Evolutionary conservation across 2,888 invertebrate species (phyloP).

Genomic region (Meteorus colon): DNA sequence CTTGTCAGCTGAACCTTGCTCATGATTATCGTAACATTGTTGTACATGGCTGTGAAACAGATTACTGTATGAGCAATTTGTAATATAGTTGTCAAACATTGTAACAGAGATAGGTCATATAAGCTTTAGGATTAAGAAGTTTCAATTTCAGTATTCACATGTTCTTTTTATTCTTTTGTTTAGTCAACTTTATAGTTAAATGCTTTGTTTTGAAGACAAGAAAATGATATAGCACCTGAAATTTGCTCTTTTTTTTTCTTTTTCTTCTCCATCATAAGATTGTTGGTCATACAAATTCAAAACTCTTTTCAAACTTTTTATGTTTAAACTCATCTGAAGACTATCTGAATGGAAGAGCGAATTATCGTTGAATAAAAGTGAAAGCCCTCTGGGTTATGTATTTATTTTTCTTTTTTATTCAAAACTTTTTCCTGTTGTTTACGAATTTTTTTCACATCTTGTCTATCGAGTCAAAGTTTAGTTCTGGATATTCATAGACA

Average conservation of each 20-base stretch:
- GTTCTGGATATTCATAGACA: neutral
- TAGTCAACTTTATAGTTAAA: neutral
- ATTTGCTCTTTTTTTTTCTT: neutral
- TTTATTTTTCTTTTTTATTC: constrained; percentile 24
- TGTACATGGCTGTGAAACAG: constrained; percentile 7
- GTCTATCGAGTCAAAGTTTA: neutral
- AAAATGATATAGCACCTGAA: neutral
- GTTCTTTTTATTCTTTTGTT: neutral
- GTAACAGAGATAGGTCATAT: neutral
- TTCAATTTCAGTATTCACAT: neutral
- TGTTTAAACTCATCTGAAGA: constrained; percentile 24
- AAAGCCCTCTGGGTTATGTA: constrained; percentile 38
- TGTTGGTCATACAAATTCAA: constrained; percentile 29
- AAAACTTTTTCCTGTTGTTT: neutral
- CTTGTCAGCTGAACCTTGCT: constrained; percentile 22
- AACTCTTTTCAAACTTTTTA: constrained; percentile 29
- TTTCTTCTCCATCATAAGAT: neutral
- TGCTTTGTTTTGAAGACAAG: neutral
- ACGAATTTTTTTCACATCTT: neutral
- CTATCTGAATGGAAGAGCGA: constrained; percentile 34
- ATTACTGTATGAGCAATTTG: constrained; percentile 26
- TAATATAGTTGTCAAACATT: neutral
- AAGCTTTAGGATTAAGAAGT: neutral
- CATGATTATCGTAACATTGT: constrained; percentile 31
- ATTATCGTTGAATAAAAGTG: constrained; percentile 37